phyloP scores from a whole-genome alignment of 2,888 invertebrate species.

The Chorisops tibialis region DNA sequence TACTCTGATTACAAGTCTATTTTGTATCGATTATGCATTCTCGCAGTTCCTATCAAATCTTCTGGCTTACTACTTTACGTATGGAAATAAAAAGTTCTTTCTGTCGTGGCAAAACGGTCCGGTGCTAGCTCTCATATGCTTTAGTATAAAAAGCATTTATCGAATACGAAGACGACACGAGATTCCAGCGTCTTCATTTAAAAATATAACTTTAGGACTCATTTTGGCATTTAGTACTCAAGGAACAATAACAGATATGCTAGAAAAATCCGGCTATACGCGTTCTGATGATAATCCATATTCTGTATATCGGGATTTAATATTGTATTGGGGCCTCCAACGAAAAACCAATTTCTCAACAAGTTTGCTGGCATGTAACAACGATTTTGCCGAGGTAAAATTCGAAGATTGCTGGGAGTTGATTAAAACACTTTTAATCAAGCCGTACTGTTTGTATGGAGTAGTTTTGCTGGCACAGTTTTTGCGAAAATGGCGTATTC shows the following conservation, averaged over 20 bases:
- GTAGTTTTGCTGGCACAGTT: slow-evolving; percentile 49
- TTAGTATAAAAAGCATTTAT: slow-evolving; percentile 39
- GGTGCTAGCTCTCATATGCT: slow-evolving; percentile 43
- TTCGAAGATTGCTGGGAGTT: slow-evolving; percentile 46
- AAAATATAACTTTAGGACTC: slow-evolving; percentile 42
- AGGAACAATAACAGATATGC: slow-evolving; percentile 42
- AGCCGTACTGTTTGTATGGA: slow-evolving; percentile 49
- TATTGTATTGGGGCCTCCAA: slow-evolving; percentile 47
- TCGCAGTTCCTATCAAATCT: slow-evolving; percentile 46
- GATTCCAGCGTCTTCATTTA: slow-evolving; percentile 34
- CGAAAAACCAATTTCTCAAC: slow-evolving; percentile 45
- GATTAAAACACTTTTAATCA: slow-evolving; percentile 47
- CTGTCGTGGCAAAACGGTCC: slow-evolving; percentile 48
- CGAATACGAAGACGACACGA: neutral
- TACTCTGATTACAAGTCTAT: slow-evolving; percentile 51
- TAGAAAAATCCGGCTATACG: slow-evolving; percentile 43
- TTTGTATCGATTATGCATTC: slow-evolving; percentile 46
- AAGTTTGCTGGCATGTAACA: slow-evolving; percentile 46
- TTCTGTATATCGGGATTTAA: slow-evolving; percentile 44
- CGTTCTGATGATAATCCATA: slow-evolving; percentile 42
- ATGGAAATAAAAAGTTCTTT: slow-evolving; percentile 46
- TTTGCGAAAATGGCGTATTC: slow-evolving; percentile 47
- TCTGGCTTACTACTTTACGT: slow-evolving; percentile 45
- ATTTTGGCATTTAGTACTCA: slow-evolving; percentile 45
- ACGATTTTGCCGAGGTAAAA: slow-evolving; percentile 43